Conservation (phyloP, 2,888 invertebrate species). For the Poecilobothrus nobilitatus region DNA sequence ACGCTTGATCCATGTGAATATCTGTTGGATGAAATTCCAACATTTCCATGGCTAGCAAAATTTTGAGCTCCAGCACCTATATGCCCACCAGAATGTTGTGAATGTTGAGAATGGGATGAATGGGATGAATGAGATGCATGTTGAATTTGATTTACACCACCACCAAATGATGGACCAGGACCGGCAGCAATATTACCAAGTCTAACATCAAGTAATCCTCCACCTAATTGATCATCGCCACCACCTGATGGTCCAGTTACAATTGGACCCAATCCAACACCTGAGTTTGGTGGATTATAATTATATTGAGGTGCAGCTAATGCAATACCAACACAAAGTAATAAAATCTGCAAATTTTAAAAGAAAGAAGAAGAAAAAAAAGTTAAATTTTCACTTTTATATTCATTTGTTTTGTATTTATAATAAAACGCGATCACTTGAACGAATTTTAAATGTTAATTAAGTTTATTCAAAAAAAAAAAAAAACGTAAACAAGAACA, state of each 20-base stretch:
- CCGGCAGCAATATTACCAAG: not conserved
- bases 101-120: not conserved
- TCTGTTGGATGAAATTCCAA: not conserved
- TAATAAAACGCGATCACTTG: not conserved
- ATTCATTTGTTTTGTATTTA: not conserved
- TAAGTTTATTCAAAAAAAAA: not conserved
- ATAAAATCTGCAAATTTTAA: not conserved
- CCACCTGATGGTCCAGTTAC: not conserved
- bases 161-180: not conserved
- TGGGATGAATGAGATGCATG: not conserved
- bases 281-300: not conserved
- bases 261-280: not conserved
- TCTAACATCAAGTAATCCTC: not conserved
- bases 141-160: not conserved
- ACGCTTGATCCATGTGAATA: not conserved
- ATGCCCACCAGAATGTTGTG: not conserved
- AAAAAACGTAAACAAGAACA: not conserved
- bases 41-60: not conserved
- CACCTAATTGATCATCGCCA: not conserved
- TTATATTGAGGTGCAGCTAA: constrained; percentile 4
- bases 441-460: not conserved
- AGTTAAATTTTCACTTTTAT: not conserved
- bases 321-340: not conserved
- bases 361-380: not conserved
- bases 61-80: not conserved